Evolutionary conservation across 1,140 invertebrate genomes (phyloP).

Genomic region (Bombyx mori): DNA sequence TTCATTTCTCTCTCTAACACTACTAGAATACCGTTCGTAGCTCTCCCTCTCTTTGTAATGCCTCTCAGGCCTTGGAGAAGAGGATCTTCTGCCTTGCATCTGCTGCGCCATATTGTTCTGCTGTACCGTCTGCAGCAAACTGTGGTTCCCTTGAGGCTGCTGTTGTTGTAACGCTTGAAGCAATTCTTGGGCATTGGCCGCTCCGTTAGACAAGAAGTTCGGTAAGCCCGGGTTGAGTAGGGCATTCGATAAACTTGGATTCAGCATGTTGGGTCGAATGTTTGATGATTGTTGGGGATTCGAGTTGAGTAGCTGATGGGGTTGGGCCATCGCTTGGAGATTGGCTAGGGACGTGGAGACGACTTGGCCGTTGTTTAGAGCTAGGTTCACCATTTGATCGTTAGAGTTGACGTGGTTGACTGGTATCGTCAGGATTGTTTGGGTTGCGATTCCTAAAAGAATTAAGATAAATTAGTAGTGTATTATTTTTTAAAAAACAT

Average conservation of each 20-base stretch:
- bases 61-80: slow-evolving; percentile 56
- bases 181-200: slow-evolving; percentile 75
- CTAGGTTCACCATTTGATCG: slow-evolving; percentile 86
- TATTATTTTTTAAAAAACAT: not conserved
- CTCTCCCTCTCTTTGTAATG: slow-evolving; percentile 68
- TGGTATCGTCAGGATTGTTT: slow-evolving; percentile 94
- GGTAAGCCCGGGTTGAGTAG: slow-evolving; percentile 77
- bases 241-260: slow-evolving; percentile 61
- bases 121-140: slow-evolving; percentile 60
- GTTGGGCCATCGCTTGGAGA: slow-evolving; percentile 83
- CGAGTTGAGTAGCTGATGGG: slow-evolving; percentile 71
- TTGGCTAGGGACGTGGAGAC: slow-evolving; percentile 88
- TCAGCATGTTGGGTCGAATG: slow-evolving; percentile 73
- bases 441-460: slow-evolving; percentile 86
- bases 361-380: slow-evolving; percentile 85
- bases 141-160: slow-evolving; percentile 58
- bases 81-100: slow-evolving; percentile 53
- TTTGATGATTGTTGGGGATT: slow-evolving; percentile 54
- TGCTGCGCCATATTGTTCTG: slow-evolving; percentile 59
- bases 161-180: slow-evolving; percentile 75
- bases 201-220: slow-evolving; percentile 79
- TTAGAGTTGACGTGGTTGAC: slow-evolving; percentile 85
- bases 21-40: slow-evolving; percentile 50
- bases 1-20: slow-evolving; percentile 59
- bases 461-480: slow-evolving; percentile 2